Evolutionary conservation across 2,797 vertebrate genomes (phyloP), one percentile per base, ranked within the genome.

Genomic region (Saxicola maurus): DNA sequence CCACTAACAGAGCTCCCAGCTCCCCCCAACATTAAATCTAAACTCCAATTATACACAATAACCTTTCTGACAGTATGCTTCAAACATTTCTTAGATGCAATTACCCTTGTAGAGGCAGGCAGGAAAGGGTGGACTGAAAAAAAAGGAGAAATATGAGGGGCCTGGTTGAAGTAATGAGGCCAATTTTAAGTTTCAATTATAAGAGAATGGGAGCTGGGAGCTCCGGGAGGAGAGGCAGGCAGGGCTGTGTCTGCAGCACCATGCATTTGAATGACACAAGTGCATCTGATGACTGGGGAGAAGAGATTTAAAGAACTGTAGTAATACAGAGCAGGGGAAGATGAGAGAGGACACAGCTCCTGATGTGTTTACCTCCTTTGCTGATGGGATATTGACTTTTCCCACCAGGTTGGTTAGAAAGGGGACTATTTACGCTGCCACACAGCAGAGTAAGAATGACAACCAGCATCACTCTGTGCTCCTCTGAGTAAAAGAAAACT

Each of bases 321-420:
- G 94, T 92, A 96, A 97, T 93, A 93, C 62, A 55, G 97, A 96
- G 96, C 96, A 94, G 95, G 95, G 95, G 95, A 96, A 96, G 96
- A 97, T 97, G 96, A 96, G 95, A 96, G 97, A 97, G 97, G 97
- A 97, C 96, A 96, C 89, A 93, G 96, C 96, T 97, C 97, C 97
- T 96, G 96, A 97, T 97, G 97, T 97, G 97, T 98, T 98, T 97
- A 97, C 97, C 97, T 97, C 97, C 96, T 97, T 94, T 96, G 96
- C 97, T 98, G 97, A 98, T 98, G 97, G 97, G 97, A 97, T 98
- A 98, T 98, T 98, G 97, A 98, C 97, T 98, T 97, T 97, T 98
- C 98, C 97, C 98, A 98, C 97, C 97, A 97, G 97, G 97, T 97
- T 98, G 96, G 97, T 97, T 97, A 97, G 97, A 97, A 97, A 97